phyloP scores from a whole-genome alignment of 2,888 invertebrate species.

The Pimpla rufipes region DNA sequence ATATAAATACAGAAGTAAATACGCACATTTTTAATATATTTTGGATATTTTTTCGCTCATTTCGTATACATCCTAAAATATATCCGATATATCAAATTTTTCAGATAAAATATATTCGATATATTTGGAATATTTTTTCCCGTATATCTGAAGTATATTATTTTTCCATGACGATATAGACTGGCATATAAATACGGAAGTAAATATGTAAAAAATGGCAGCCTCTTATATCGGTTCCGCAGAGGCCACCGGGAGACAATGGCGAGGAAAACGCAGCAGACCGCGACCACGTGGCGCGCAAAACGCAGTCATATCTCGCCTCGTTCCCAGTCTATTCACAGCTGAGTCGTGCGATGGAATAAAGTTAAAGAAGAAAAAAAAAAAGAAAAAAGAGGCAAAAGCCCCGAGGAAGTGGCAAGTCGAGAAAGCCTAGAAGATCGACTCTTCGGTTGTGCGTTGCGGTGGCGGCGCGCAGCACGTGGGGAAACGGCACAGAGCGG shows the following conservation, averaged over 20 bases:
- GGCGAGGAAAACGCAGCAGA: conserved; percentile 10
- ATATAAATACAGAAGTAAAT: too few relatives aligned
- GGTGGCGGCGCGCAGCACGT: conserved; percentile 45
- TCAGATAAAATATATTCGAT: too few relatives aligned
- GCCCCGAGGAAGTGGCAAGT: neutral
- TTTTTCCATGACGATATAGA: neutral
- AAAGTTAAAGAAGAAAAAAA: conserved; percentile 53
- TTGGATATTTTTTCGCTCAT: too few relatives aligned
- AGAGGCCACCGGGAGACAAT: conserved; percentile 9
- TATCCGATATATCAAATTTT: too few relatives aligned
- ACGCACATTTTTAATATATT: too few relatives aligned
- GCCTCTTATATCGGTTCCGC: neutral
- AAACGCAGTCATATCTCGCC: conserved; percentile 9
- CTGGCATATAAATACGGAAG: neutral
- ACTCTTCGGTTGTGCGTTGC: conserved; percentile 21
- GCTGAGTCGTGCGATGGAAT: conserved; percentile 24
- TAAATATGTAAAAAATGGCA: neutral
- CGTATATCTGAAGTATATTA: too few relatives aligned
- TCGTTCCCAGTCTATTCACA: conserved; percentile 51
- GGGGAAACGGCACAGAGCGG: conserved; percentile 68
- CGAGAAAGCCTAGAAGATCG: conserved; percentile 40
- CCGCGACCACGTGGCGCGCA: conserved; percentile 37
- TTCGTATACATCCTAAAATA: too few relatives aligned
- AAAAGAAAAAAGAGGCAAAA: conserved; percentile 16
- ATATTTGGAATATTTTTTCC: too few relatives aligned